phyloP scores from a whole-genome alignment of 1,140 invertebrate genomes.

The Nomia melanderi region DNA sequence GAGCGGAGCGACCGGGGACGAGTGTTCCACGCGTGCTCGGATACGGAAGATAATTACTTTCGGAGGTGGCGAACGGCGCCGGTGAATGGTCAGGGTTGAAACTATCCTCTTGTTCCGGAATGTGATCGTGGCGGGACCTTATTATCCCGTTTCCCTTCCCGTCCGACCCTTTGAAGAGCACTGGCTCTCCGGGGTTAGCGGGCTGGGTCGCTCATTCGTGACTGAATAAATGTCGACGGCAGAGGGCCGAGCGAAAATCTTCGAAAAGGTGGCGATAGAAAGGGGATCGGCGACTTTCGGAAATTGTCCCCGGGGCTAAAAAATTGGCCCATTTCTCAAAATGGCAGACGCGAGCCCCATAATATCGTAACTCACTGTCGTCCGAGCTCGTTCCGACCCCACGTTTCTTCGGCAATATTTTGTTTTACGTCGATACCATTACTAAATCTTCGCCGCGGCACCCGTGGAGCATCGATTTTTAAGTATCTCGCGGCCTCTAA shows the following conservation, averaged over 20 bases:
- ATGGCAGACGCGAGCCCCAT: too few relatives aligned
- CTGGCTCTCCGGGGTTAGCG: conserved; percentile 26
- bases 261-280: neutral
- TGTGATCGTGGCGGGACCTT: conserved; percentile 57
- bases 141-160: conserved; percentile 51
- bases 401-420: too few relatives aligned
- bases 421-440: too few relatives aligned
- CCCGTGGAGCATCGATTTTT: too few relatives aligned
- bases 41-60: conserved; percentile 46
- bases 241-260: neutral
- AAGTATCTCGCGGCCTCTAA: too few relatives aligned
- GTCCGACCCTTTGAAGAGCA: conserved; percentile 36
- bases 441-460: too few relatives aligned
- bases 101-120: conserved; percentile 37
- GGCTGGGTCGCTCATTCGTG: conserved; percentile 44
- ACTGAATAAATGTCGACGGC: conserved; percentile 51
- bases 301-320: neutral
- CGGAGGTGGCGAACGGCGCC: conserved; percentile 29
- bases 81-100: conserved; percentile 41
- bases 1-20: neutral
- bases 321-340: too few relatives aligned
- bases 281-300: neutral
- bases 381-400: too few relatives aligned
- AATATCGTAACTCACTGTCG: too few relatives aligned
- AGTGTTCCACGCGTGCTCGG: conserved; percentile 5